phyloP scores from a whole-genome alignment of 2,888 invertebrate genomes.

The Drosophila antonietae region DNA sequence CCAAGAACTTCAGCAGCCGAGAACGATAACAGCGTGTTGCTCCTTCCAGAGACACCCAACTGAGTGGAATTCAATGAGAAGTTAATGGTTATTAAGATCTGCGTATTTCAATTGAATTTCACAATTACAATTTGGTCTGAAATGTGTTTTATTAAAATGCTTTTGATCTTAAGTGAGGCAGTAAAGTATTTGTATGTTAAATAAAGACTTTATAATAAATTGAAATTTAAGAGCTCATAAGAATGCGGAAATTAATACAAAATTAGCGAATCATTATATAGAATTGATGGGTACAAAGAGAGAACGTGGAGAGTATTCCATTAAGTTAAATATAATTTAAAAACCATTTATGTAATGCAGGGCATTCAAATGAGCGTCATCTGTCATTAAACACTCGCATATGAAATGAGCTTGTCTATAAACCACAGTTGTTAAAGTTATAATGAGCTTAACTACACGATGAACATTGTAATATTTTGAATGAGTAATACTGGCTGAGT shows the following conservation, averaged over 20 bases:
- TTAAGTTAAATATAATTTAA: neutral
- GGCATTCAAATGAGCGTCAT: neutral
- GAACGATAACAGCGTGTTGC: neutral
- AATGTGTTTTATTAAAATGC: slow-evolving; percentile 27
- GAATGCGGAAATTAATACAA: neutral
- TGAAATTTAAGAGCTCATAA: neutral
- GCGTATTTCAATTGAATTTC: slow-evolving; percentile 54
- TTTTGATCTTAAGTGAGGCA: slow-evolving; percentile 1
- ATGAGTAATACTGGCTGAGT: neutral
- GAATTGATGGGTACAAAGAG: too few relatives aligned
- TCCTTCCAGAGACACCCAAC: neutral
- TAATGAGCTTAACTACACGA: slow-evolving; percentile 38
- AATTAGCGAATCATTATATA: neutral
- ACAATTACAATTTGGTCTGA: slow-evolving; percentile 25
- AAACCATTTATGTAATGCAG: neutral
- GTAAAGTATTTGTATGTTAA: neutral
- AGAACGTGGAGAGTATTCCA: neutral
- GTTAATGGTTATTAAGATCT: slow-evolving; percentile 51
- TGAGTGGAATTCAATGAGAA: slow-evolving; percentile 7
- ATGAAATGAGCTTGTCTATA: slow-evolving; percentile 4
- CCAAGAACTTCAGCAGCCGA: slow-evolving; percentile 30
- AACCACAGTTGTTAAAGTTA: neutral
- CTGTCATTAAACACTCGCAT: neutral
- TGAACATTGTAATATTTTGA: neutral
- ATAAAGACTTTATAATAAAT: neutral